Evolutionary conservation across 2,797 vertebrate genomes (phyloP).

Genomic region (Cephalopachus bancanus): DNA sequence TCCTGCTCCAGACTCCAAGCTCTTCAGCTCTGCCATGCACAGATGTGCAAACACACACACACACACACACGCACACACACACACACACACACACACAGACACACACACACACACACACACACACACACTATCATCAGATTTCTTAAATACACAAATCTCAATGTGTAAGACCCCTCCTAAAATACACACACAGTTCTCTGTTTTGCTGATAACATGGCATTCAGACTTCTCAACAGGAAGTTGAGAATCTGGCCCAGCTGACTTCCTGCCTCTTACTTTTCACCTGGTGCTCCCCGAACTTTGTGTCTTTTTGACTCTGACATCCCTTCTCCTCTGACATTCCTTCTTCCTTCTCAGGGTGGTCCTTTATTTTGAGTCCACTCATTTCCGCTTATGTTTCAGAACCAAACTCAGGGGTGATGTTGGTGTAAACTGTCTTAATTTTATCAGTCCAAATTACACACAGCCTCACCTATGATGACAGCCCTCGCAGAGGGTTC

Average conservation of each 20-base stretch:
- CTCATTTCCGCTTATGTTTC: not conserved
- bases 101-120: too few species aligned
- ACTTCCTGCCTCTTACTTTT: not conserved
- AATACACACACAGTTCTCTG: not conserved
- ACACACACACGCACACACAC: too few species aligned
- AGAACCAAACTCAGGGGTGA: not conserved
- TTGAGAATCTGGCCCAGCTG: not conserved
- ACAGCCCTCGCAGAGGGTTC: not conserved
- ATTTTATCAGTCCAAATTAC: not conserved
- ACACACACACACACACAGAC: too few species aligned
- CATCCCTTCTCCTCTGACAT: not conserved
- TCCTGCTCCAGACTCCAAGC: not conserved
- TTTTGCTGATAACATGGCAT: not conserved
- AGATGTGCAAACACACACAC: not conserved
- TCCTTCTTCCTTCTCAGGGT: not conserved
- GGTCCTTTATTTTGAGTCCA: not conserved
- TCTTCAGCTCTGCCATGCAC: not conserved
- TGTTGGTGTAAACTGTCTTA: not conserved
- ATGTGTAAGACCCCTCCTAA: not conserved
- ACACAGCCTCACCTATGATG: not conserved
- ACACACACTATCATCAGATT: not conserved
- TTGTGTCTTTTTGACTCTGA: fast-evolving
- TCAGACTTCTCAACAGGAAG: not conserved
- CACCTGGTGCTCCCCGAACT: fast-evolving
- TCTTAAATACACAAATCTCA: not conserved